These are phyloP conservation scores for Eptatretus burgeri DNA, from an alignment of 2,113 vertebrate species.

Conservation along the genomic window DNA sequence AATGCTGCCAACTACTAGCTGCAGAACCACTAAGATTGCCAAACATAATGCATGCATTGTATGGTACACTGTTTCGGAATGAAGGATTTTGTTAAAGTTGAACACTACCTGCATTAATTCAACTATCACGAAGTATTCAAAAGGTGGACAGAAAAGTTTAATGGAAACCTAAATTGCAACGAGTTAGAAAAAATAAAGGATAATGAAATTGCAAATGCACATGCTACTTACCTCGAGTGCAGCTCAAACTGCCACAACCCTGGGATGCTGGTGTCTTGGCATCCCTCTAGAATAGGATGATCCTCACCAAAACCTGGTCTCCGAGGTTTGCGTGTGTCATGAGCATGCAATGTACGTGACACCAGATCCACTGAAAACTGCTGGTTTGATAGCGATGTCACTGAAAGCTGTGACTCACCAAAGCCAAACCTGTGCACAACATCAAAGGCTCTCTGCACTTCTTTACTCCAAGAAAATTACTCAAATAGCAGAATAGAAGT, in stretches of 20 bases:
- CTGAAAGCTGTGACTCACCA: slow-evolving; percentile 83
- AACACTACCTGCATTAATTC: no score
- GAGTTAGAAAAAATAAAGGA: no score
- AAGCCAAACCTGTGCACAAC: slow-evolving; percentile 50
- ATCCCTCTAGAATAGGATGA: slow-evolving; percentile 57
- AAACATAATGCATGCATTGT: no score
- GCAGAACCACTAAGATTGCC: no score
- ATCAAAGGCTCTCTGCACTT: background rate
- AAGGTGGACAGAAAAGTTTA: no score
- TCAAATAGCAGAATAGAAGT: no score
- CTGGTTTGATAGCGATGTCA: slow-evolving; percentile 71
- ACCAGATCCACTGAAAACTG: slow-evolving; percentile 71
- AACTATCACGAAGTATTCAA: no score
- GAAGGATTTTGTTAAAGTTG: no score
- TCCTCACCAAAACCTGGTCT: no score
- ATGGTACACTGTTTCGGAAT: no score
- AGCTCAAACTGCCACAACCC: slow-evolving; percentile 67
- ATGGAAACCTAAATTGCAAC: no score
- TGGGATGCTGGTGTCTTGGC: slow-evolving; percentile 33
- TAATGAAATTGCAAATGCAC: background rate
- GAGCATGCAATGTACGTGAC: slow-evolving; percentile 75
- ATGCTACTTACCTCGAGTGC: slow-evolving; percentile 42
- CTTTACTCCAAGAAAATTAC: background rate
- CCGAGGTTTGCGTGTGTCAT: slow-evolving; percentile 39
- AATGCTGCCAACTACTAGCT: no score